phyloP scores from a whole-genome alignment of 2,797 vertebrate genomes.

The Clarias fuscus region DNA sequence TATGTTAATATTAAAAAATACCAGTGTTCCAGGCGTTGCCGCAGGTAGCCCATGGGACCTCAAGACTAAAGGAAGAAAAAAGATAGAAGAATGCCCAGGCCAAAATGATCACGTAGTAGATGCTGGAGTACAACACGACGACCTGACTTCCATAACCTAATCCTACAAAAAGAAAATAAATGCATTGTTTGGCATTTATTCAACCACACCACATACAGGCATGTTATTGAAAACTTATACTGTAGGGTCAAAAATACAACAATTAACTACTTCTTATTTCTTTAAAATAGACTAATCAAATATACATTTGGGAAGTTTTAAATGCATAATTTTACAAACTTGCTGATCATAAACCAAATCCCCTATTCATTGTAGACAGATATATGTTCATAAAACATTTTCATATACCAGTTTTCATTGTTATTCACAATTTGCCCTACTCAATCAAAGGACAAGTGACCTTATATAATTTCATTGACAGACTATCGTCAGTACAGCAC shows the following conservation, averaged over 20 bases:
- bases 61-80: constrained; percentile 73
- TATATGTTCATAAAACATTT: not conserved
- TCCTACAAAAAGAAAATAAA: constrained; percentile 49
- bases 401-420: too few species aligned
- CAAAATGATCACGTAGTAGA: constrained; percentile 65
- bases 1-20: constrained; percentile 42
- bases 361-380: not conserved
- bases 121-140: constrained; percentile 62
- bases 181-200: not conserved
- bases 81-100: constrained; percentile 74
- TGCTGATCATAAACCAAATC: not conserved
- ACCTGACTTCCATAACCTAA: constrained; percentile 65
- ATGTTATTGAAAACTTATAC: not conserved
- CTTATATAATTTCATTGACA: not conserved
- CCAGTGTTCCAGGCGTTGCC: constrained; percentile 78
- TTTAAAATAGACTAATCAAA: not conserved
- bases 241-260: not conserved
- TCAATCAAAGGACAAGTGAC: not conserved
- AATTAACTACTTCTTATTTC: not conserved
- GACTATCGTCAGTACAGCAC: not conserved
- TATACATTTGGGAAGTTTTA: not conserved
- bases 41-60: constrained; percentile 77
- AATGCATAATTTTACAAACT: not conserved
- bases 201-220: not conserved
- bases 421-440: not conserved